Evolutionary conservation across 2,888 invertebrate genomes (phyloP).

Genomic region (Amiota mariae): DNA sequence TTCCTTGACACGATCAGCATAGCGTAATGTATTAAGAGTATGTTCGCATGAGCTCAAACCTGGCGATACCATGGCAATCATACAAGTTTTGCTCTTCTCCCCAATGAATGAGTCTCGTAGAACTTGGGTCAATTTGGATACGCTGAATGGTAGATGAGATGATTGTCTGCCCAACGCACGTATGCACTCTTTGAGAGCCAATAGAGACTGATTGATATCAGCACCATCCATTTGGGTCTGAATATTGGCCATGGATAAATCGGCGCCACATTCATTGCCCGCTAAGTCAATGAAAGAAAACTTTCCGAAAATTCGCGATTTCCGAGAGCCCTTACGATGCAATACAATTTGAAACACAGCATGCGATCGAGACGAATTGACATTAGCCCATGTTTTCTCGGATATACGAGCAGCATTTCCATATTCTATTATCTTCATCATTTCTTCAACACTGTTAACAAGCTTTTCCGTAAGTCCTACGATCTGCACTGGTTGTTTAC

Average conservation of each 20-base stretch:
- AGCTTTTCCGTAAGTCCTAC: conserved; percentile 95
- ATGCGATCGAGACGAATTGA: conserved; percentile 98
- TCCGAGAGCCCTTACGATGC: conserved; percentile 81
- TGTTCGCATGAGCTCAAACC: conserved; percentile 97
- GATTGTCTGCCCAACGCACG: conserved; percentile 95
- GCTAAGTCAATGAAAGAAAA: conserved; percentile 98
- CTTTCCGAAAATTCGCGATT: conserved; percentile 93
- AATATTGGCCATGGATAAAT: conserved; percentile 95
- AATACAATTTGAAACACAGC: conserved; percentile 98
- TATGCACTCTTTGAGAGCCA: conserved; percentile 98
- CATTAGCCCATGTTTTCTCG: conserved; percentile 97
- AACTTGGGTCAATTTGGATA: conserved; percentile 96
- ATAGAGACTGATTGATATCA: conserved; percentile 80
- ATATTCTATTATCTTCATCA: conserved; percentile 91
- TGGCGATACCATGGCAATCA: conserved; percentile 99
- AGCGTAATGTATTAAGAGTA: conserved; percentile 96
- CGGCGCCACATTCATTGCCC: conserved; percentile 98
- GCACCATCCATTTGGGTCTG: conserved; percentile 83
- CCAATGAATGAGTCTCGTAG: conserved; percentile 98
- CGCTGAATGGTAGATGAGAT: conserved; percentile 96
- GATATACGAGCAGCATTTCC: conserved; percentile 94
- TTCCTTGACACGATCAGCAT: conserved; percentile 98
- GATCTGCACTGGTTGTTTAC: conserved; percentile 97
- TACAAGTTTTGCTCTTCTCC: conserved; percentile 97
- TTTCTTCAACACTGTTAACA: conserved; percentile 93